Evolutionary conservation across 2,113 vertebrate genomes (phyloP), one percentile per base, ranked within the genome.

Genomic region (Etheostoma spectabile): DNA sequence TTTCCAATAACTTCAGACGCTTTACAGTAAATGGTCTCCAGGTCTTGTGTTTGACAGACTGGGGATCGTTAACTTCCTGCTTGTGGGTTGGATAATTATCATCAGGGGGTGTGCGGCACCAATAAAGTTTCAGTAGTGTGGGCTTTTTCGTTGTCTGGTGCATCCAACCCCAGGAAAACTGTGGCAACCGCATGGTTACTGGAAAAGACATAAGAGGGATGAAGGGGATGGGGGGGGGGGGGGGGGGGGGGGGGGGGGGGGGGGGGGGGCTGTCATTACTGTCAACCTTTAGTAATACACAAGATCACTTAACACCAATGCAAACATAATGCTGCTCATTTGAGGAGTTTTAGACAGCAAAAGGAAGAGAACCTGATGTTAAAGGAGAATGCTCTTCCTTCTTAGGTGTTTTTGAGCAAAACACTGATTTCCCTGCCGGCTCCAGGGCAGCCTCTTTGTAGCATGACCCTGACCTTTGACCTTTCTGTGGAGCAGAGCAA

Each of bases 41-140:
- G 88, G 86, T 90, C 90, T 82, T 79, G 79, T 83, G 72, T 79
- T 84, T 82, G 84, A 89, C 86, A 88, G 74, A 88, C 62, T 88
- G 86, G 78, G 62, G 80, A 70, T 65, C 30, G 48, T 81, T 77
- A 42, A 91, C 91, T 94, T 95, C 91, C 93, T 92, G 87, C 83
- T 82, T 6, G 79, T 68, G 82, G 87, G 77, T 62, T 74, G 42
- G 78, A 84, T 93, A 91, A 94, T 93, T 86, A 89, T 88, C 79
- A 86, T 79, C 51, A 59, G 93, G 92, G 89, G 89, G 92, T 83
- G 93, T 90, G 86, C 90, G 88, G 85, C 86, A 82, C 87, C 87
- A 92, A 85, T 91, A 87, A 93, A 91, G 56, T 62, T 88, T 89
- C 79, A 83, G 82, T 60, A 52, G 78, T 92, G 91, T 91, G 86